Evolutionary conservation across 2,888 invertebrate genomes (phyloP).

Genomic region (Amphipoea oculea): DNA sequence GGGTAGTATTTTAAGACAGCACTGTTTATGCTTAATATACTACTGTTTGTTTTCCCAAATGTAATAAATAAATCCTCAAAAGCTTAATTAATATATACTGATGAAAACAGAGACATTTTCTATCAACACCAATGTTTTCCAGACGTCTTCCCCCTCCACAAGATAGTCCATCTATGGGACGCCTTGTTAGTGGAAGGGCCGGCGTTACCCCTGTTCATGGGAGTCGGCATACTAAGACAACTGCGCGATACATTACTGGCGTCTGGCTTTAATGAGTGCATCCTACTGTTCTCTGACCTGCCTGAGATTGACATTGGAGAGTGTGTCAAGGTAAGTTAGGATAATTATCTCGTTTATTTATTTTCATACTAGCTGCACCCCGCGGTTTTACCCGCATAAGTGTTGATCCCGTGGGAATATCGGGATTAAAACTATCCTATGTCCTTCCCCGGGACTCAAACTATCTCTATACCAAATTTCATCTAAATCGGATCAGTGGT

Average conservation of each 20-base stretch:
- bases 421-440: too few relatives aligned
- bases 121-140: constrained; percentile 54
- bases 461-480: too few relatives aligned
- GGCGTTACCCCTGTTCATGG: constrained; percentile 98
- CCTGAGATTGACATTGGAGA: constrained; percentile 99
- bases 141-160: constrained; percentile 99
- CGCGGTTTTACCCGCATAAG: too few relatives aligned
- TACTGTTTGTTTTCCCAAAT: too few relatives aligned
- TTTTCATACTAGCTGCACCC: neutral
- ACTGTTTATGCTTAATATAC: too few relatives aligned
- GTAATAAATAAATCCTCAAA: neutral
- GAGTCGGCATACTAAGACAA: constrained; percentile 97
- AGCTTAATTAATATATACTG: neutral
- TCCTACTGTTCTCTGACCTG: constrained; percentile 99
- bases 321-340: constrained; percentile 83
- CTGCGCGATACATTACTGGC: constrained; percentile 95
- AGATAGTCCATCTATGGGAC: constrained; percentile 99
- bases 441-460: too few relatives aligned
- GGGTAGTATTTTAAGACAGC: too few relatives aligned
- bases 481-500: too few relatives aligned
- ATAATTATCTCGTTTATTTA: constrained; percentile 8
- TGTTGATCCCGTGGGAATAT: too few relatives aligned
- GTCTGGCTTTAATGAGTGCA: constrained; percentile 99
- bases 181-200: constrained; percentile 97
- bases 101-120: neutral